Base-by-base conservation (phyloP, 92 coral and sea anemone genomes). In the Porites cylindrica region DNA sequence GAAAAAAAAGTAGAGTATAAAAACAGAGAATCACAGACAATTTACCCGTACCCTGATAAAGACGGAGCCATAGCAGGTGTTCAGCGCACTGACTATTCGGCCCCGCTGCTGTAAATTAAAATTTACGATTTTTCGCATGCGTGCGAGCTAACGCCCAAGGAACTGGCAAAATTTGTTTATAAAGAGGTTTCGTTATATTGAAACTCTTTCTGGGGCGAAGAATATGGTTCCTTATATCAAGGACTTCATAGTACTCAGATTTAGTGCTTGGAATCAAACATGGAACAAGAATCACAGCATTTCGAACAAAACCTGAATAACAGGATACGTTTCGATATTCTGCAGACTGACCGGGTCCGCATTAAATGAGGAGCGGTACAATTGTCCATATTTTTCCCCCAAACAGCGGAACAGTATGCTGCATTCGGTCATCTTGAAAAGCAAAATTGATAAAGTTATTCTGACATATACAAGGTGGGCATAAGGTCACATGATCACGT, bases 331-430 rank as follows among this genome's bases (percentile, higher is more conserved):
- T 82, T 95, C 97, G 17, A 97, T 94, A 76, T 94, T 90, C n/a
- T 95, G 97, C 53, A 97, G 88, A 51, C 95, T 97, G 23, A 90
- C 96, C 72, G 97, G 99, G 53, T 97, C 99, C 2, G 99, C 99
- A 77, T 97, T 98, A 62, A 97, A 97, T 17, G 98, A 97, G 3
- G 96, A 91, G 83, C 85, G 91, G 81, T 93, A 95, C 77, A 97
- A 84, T 66, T 84, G 88, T 47, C 99, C 96, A 86, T 92, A 97
- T 16, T 86, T 97, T 64, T 90, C 98, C 9, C 98, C 98, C 82
- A 97, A 90, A 17, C 84, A 62, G 72, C 98, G 93, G 79, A 95
- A 97, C 60, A 74, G 81, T 71, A 82, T 90, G 91, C 99, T 91
- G 81, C 97, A 93, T 74, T 93, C 98, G 9, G 92, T 60, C 91